phyloP scores from a whole-genome alignment of 2,888 invertebrate species.

The Steinernema scapterisci region DNA sequence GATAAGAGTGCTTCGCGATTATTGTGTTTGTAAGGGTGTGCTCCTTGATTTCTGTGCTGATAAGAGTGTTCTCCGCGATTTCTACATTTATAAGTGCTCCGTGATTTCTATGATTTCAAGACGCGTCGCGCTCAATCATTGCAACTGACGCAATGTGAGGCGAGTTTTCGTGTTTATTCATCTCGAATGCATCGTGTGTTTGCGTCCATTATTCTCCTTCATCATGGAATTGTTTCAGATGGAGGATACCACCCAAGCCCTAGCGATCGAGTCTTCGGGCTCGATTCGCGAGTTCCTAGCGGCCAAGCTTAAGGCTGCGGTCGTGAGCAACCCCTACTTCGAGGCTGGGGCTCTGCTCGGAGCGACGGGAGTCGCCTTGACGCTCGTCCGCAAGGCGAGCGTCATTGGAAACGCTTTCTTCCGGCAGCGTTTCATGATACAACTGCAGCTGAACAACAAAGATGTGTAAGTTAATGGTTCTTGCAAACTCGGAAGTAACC shows the following conservation, averaged over 20 bases:
- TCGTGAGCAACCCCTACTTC: constrained; percentile 1
- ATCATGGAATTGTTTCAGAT: too few species aligned
- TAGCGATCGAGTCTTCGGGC: neutral
- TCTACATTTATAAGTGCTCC: too few species aligned
- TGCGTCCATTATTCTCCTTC: too few species aligned
- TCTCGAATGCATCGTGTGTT: too few species aligned
- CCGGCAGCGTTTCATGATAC: constrained; percentile 57
- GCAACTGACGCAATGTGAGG: too few species aligned
- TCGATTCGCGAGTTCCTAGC: neutral
- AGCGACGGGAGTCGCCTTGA: neutral
- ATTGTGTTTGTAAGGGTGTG: too few species aligned
- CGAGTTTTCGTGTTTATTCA: too few species aligned
- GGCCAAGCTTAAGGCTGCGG: neutral
- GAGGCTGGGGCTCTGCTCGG: constrained; percentile 19
- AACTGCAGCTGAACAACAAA: constrained; percentile 57
- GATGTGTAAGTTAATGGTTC: constrained; percentile 53
- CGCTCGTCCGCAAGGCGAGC: neutral
- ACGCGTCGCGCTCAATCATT: too few species aligned
- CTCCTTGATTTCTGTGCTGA: too few species aligned
- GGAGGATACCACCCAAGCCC: neutral
- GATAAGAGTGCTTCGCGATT: too few species aligned
- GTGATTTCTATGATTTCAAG: too few species aligned
- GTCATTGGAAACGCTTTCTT: constrained; percentile 51
- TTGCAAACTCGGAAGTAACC: constrained; percentile 7
- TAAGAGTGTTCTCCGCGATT: too few species aligned